phyloP scores from a whole-genome alignment of 2,888 invertebrate genomes.

The Gnatocerus cornutus region DNA sequence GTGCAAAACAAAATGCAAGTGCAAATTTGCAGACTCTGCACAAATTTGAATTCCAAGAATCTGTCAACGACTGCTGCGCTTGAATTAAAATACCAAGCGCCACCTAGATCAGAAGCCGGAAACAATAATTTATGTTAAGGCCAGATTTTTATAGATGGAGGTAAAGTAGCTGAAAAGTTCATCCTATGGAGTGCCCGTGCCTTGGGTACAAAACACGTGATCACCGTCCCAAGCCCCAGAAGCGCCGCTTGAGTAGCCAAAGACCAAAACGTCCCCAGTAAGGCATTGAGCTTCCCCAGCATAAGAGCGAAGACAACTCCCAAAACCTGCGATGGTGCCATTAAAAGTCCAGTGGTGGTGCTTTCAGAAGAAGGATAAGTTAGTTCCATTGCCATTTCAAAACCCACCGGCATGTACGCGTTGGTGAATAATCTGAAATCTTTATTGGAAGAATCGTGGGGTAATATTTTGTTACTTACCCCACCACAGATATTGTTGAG shows the following conservation, averaged over 20 bases:
- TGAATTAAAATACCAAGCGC: too few relatives aligned
- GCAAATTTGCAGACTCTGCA: too few relatives aligned
- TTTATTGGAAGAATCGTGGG: too few relatives aligned
- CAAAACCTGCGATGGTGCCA: conserved; percentile 58
- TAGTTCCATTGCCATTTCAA: conserved; percentile 61
- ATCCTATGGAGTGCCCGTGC: too few relatives aligned
- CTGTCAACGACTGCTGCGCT: too few relatives aligned
- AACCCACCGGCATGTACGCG: conserved; percentile 61
- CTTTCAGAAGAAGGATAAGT: conserved; percentile 62
- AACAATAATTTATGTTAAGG: too few relatives aligned
- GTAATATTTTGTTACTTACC: too few relatives aligned
- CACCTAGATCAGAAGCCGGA: too few relatives aligned
- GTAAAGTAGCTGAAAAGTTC: too few relatives aligned
- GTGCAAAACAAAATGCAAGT: too few relatives aligned
- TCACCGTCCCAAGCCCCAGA: conserved; percentile 54
- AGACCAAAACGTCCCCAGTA: conserved; percentile 59
- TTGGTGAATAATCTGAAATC: conserved; percentile 58
- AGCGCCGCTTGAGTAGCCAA: conserved; percentile 54
- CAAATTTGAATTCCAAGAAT: too few relatives aligned
- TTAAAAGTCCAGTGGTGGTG: conserved; percentile 61
- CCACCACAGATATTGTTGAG: conserved; percentile 57
- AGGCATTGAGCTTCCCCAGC: conserved; percentile 51
- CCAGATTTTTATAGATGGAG: too few relatives aligned
- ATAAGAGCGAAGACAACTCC: conserved; percentile 57
- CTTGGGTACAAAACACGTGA: conserved; percentile 57